Evolutionary conservation across 2,797 vertebrate species (phyloP).

Genomic region (Ibycter americanus): DNA sequence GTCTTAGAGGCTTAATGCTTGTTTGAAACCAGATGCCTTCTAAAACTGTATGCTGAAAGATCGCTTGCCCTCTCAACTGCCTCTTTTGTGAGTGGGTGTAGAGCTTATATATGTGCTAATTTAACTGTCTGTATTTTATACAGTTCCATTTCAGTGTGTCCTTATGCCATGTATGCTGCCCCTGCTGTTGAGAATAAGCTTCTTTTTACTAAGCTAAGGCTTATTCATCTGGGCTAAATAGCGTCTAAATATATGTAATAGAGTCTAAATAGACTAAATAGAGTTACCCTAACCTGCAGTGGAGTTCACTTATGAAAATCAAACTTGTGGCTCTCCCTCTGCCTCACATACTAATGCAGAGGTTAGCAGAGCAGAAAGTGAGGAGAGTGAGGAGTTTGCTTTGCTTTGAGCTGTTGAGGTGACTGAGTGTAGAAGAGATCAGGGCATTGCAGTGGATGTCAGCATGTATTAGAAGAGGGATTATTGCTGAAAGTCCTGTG

Average conservation of each 20-base stretch:
- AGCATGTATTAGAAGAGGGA: not conserved
- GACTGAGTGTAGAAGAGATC: not conserved
- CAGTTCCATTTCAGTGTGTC: not conserved
- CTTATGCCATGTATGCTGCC: not conserved
- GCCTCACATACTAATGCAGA: not conserved
- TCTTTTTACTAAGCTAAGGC: not conserved
- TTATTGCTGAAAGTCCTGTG: not conserved
- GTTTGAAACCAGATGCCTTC: not conserved
- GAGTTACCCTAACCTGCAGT: not conserved
- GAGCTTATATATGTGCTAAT: not conserved
- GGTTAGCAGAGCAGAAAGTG: not conserved
- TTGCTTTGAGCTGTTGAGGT: not conserved
- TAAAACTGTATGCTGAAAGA: not conserved
- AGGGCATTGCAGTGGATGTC: not conserved
- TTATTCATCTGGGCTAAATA: not conserved
- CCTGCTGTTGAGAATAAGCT: not conserved
- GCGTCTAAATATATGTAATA: too few species aligned
- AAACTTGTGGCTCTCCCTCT: not conserved
- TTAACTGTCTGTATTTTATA: not conserved
- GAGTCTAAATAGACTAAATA: not conserved
- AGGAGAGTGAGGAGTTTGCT: not conserved
- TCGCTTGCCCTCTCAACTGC: not conserved
- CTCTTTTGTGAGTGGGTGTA: not conserved
- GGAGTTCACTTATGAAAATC: not conserved
- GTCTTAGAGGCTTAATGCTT: not conserved